Percentiles rank a stretch among this genome's conserved stretches.
phyloP scores from a whole-genome alignment of 1,140 invertebrate species.

The Lysiphlebus fabarum region DNA sequence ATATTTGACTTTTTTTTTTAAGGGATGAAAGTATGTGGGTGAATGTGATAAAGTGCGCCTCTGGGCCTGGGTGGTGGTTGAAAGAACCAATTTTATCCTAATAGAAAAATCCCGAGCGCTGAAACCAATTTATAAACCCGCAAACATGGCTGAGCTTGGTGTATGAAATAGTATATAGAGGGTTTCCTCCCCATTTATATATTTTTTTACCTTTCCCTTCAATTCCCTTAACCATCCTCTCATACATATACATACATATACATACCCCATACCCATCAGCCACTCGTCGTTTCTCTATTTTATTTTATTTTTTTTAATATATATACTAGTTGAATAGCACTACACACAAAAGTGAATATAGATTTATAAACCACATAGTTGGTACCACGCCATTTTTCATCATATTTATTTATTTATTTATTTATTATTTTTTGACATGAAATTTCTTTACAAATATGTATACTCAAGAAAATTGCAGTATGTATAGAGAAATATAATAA shows the following conservation, averaged over 20 bases:
- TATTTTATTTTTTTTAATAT: too few species aligned
- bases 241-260: conserved; percentile 27
- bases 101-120: conserved; percentile 56
- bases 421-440: conserved; percentile 1
- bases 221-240: conserved; percentile 32
- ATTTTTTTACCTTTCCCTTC: not conserved
- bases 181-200: too few species aligned
- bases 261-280: too few species aligned
- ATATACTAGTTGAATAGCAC: too few species aligned
- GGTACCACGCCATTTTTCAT: conserved; percentile 27
- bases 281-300: too few species aligned
- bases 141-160: conserved; percentile 51
- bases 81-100: conserved; percentile 57
- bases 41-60: conserved; percentile 22
- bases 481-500: too few species aligned
- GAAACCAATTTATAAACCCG: conserved; percentile 57
- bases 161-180: not conserved
- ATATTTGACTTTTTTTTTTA: not conserved
- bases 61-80: conserved; percentile 49
- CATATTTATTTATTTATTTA: too few species aligned
- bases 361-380: conserved; percentile 42
- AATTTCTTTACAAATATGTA: not conserved
- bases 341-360: conserved; percentile 30
- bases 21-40: not conserved
- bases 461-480: not conserved